Conservation (phyloP, 2,797 vertebrate species). For the Myotis planiceps region DNA sequence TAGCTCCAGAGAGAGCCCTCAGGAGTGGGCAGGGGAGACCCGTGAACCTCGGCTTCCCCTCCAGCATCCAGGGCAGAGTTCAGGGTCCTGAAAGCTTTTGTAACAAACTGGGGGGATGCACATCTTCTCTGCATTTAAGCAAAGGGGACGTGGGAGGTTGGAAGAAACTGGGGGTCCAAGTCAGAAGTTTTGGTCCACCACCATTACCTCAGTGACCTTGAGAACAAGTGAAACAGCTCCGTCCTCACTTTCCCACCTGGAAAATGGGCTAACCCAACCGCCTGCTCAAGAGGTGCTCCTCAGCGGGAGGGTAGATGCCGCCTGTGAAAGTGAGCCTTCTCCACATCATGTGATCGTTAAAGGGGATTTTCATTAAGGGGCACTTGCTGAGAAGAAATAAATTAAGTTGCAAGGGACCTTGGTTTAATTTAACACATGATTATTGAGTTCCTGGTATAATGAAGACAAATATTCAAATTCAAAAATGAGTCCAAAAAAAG, state of each 20-base stretch:
- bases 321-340: not conserved
- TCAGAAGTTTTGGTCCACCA: not conserved
- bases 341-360: not conserved
- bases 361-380: not conserved
- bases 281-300: not conserved
- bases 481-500: not conserved
- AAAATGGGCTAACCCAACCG: not conserved
- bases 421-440: not conserved
- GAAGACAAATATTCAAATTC: not conserved
- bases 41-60: not conserved
- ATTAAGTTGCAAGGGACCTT: not conserved
- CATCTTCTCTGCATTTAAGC: not conserved
- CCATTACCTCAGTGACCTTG: not conserved
- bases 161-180: not conserved
- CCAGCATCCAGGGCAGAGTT: not conserved
- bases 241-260: not conserved
- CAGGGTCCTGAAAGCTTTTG: not conserved
- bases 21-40: not conserved
- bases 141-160: not conserved
- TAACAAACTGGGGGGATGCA: not conserved
- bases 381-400: not conserved
- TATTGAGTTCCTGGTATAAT: not conserved
- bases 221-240: not conserved
- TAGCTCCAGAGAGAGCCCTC: not conserved
- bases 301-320: not conserved